A percentile compares a stretch with the other conserved stretches of the same genome.
These are phyloP conservation scores for Phoxinus dragarum DNA, from an alignment of 2,797 vertebrate species.

Conservation along the genomic window DNA sequence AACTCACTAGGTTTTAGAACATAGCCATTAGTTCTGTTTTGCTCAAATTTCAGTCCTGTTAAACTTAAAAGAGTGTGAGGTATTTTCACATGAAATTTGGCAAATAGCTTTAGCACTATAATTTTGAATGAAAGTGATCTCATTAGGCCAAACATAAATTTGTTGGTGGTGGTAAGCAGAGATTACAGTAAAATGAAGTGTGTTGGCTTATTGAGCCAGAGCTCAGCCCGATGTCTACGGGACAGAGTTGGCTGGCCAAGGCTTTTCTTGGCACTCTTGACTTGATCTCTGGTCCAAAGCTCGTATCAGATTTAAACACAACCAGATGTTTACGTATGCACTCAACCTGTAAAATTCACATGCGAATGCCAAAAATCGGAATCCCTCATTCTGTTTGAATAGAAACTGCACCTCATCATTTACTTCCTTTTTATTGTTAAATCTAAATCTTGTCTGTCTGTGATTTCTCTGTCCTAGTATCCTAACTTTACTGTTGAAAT, in stretches of 20 bases:
- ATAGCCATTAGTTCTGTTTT: not conserved
- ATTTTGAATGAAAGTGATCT: constrained; percentile 24
- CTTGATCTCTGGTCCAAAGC: constrained; percentile 32
- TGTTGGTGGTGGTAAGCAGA: constrained; percentile 16
- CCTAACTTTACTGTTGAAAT: not conserved
- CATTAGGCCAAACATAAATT: constrained; percentile 25
- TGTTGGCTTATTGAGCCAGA: constrained; percentile 41
- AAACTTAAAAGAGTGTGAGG: not conserved
- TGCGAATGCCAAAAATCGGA: not conserved
- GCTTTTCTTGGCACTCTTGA: constrained; percentile 46
- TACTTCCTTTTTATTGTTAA: constrained; percentile 13
- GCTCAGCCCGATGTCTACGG: constrained; percentile 36
- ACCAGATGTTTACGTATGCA: constrained; percentile 59
- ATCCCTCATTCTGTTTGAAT: constrained; percentile 26
- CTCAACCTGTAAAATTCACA: constrained; percentile 40
- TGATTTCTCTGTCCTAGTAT: not conserved
- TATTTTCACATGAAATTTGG: not conserved
- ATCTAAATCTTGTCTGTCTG: not conserved
- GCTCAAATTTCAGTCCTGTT: not conserved
- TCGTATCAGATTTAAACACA: constrained; percentile 57
- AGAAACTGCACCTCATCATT: constrained; percentile 7
- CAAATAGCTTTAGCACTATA: not conserved
- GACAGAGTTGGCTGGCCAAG: constrained; percentile 15
- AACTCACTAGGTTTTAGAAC: not conserved
- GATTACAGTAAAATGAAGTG: constrained; percentile 30